phyloP scores from a whole-genome alignment of 1,140 invertebrate species.

The Helicoverpa zea region DNA sequence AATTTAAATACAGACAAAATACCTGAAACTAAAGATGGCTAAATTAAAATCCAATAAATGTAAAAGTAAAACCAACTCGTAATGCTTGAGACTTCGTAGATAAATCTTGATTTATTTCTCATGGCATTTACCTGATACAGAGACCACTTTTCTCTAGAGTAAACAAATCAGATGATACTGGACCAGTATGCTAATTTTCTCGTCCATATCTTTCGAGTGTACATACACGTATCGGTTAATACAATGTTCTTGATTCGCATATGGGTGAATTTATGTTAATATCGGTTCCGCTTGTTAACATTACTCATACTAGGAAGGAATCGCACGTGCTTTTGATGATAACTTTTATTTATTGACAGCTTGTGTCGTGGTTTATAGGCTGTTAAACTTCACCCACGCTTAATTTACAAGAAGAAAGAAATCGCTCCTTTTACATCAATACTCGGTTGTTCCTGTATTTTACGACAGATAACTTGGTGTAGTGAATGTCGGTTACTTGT shows the following conservation, averaged over 20 bases:
- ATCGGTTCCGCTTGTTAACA: constrained; percentile 9
- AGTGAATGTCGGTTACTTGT: neutral
- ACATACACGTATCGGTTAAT: constrained; percentile 23
- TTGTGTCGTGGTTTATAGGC: constrained; percentile 36
- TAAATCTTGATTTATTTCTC: constrained; percentile 19
- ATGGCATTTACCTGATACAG: too few species aligned
- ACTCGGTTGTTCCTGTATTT: constrained; percentile 8
- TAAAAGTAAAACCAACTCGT: neutral
- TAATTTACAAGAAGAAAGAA: constrained; percentile 9
- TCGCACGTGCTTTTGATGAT: constrained; percentile 28
- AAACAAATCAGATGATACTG: constrained; percentile 21
- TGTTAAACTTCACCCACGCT: constrained; percentile 44
- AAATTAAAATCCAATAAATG: neutral
- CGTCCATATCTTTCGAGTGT: constrained; percentile 14
- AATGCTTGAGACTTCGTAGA: neutral
- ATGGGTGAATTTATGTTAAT: constrained; percentile 27
- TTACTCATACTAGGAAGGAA: constrained; percentile 42
- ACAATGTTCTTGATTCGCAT: constrained; percentile 14
- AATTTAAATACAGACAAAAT: neutral
- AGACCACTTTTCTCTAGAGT: constrained; percentile 1
- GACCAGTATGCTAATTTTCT: constrained; percentile 20
- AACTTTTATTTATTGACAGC: constrained; percentile 41
- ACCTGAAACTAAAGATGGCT: neutral
- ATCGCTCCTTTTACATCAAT: neutral
- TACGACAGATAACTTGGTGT: constrained; percentile 4